These are phyloP conservation scores for Acronicta psi DNA, from an alignment of 2,888 invertebrate species.

Conservation along the genomic window DNA sequence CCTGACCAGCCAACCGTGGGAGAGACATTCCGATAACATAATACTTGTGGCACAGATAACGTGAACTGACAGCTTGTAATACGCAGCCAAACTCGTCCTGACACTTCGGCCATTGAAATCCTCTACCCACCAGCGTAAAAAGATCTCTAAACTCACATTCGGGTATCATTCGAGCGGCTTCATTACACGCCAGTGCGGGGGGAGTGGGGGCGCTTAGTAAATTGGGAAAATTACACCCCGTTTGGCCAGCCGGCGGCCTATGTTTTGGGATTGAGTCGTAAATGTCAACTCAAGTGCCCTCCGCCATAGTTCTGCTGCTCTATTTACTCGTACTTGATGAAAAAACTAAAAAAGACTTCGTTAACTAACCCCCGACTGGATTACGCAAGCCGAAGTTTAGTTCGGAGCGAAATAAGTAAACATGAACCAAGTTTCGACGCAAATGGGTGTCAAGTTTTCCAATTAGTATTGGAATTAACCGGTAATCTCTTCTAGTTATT, in stretches of 20 bases:
- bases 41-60: constrained; percentile 80
- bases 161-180: constrained; percentile 47
- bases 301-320: constrained; percentile 79
- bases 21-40: constrained; percentile 69
- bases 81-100: constrained; percentile 79
- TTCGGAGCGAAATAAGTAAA: constrained; percentile 67
- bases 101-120: constrained; percentile 77
- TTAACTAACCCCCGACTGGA: constrained; percentile 67
- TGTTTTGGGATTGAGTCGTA: constrained; percentile 87
- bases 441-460: constrained; percentile 70
- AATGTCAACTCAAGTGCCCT: constrained; percentile 84
- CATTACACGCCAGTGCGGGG: constrained; percentile 42
- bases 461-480: constrained; percentile 63
- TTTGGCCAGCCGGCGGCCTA: constrained; percentile 76
- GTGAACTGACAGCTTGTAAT: constrained; percentile 80
- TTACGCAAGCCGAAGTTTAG: constrained; percentile 71
- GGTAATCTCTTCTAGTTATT: constrained; percentile 54
- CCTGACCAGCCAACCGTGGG: constrained; percentile 72
- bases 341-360: constrained; percentile 71
- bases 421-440: constrained; percentile 63
- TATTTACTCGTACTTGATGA: constrained; percentile 78
- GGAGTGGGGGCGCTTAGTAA: constrained; percentile 73
- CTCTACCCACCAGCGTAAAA: constrained; percentile 66
- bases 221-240: constrained; percentile 76
- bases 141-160: constrained; percentile 66